Evolutionary conservation across 2,888 invertebrate genomes (phyloP).

Genomic region (Silvanus unidentatus): DNA sequence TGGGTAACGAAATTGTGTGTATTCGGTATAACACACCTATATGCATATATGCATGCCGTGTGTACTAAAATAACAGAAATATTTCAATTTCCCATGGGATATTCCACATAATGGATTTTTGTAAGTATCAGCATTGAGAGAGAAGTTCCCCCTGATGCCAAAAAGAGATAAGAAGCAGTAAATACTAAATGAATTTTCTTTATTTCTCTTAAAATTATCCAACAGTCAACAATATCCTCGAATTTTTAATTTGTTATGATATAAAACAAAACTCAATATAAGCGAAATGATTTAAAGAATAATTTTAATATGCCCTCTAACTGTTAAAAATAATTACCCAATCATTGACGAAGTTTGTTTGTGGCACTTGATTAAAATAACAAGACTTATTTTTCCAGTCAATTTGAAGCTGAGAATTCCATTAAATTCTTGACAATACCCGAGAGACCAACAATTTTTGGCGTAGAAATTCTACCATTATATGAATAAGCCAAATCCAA

Average conservation of each 20-base stretch:
- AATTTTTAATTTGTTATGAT: too few species aligned
- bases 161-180: too few species aligned
- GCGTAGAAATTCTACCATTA: slow-evolving; percentile 30
- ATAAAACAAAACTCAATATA: too few species aligned
- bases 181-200: too few species aligned
- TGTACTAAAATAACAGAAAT: slow-evolving; percentile 36
- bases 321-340: slow-evolving; percentile 1
- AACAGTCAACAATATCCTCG: too few species aligned
- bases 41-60: slow-evolving; percentile 39
- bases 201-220: too few species aligned
- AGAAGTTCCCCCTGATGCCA: slow-evolving; percentile 20
- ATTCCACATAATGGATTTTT: slow-evolving; percentile 38
- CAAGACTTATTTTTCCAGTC: slow-evolving; percentile 29
- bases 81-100: slow-evolving; percentile 43
- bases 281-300: too few species aligned
- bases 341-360: slow-evolving; percentile 14
- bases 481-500: slow-evolving; percentile 32
- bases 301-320: neutral
- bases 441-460: slow-evolving; percentile 31
- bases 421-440: slow-evolving; percentile 32
- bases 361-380: slow-evolving; percentile 27
- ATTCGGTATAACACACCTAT: slow-evolving; percentile 19
- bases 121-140: slow-evolving; percentile 29
- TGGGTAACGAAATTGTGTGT: slow-evolving; percentile 3
- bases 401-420: slow-evolving; percentile 28